Conservation (phyloP, 2,797 vertebrate genomes). For the Fratercula arctica region DNA sequence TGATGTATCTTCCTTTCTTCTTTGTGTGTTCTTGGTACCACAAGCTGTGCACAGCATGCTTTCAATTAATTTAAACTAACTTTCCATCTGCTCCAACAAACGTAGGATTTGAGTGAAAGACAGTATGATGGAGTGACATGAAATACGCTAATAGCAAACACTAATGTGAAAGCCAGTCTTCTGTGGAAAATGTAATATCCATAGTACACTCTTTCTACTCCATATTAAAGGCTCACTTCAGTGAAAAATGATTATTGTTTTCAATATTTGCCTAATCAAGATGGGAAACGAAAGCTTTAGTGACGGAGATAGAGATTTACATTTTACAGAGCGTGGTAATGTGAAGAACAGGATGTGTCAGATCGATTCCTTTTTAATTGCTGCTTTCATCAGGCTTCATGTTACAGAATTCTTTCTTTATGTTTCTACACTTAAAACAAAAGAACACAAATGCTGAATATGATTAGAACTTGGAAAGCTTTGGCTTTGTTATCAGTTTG, state of each 20-base stretch:
- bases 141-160: slow-evolving; percentile 58
- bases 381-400: slow-evolving; percentile 65
- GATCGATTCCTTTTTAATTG: slow-evolving; percentile 70
- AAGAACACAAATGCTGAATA: slow-evolving; percentile 10
- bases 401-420: slow-evolving; percentile 68
- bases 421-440: slow-evolving; percentile 51
- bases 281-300: not conserved
- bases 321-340: slow-evolving; percentile 15
- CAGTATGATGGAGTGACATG: slow-evolving; percentile 67
- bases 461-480: slow-evolving; percentile 26
- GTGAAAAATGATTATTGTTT: slow-evolving; percentile 68
- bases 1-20: slow-evolving; percentile 61
- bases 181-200: slow-evolving; percentile 59
- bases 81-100: slow-evolving; percentile 76
- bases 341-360: slow-evolving; percentile 31
- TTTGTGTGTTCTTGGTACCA: slow-evolving; percentile 50
- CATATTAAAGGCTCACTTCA: slow-evolving; percentile 29
- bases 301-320: slow-evolving; percentile 33
- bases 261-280: slow-evolving; percentile 60
- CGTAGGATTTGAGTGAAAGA: slow-evolving; percentile 69
- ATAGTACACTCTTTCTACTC: not conserved
- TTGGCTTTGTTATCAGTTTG: not conserved
- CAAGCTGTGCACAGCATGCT: slow-evolving; percentile 74
- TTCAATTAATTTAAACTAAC: slow-evolving; percentile 80
- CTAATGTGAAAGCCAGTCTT: slow-evolving; percentile 65